A percentile compares a stretch with the other conserved stretches of the same genome.
Evolutionary conservation across 2,888 invertebrate genomes (phyloP).

Genomic region (Macrosoma leucophasiata): DNA sequence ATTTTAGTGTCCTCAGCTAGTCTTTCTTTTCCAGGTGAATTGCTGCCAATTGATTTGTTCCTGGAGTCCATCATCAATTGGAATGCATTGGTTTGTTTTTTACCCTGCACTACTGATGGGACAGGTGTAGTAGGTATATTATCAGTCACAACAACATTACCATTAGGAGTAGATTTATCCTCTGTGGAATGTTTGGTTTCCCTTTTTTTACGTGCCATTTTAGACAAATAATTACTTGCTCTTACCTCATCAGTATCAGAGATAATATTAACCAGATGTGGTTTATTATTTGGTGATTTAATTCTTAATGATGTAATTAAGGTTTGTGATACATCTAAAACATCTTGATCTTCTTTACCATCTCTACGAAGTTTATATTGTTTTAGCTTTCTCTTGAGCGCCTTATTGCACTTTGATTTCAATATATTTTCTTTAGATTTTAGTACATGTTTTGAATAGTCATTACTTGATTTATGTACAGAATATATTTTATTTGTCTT

Average conservation of each 20-base stretch:
- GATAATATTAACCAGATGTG: slow-evolving; percentile 14
- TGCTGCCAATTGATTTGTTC: slow-evolving; percentile 78
- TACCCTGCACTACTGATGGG: slow-evolving; percentile 36
- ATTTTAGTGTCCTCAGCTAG: slow-evolving; percentile 33
- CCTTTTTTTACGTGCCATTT: too few relatives aligned
- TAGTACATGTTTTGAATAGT: slow-evolving; percentile 31
- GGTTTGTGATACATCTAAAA: slow-evolving; percentile 55
- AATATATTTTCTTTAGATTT: slow-evolving; percentile 44
- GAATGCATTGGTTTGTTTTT: slow-evolving; percentile 74
- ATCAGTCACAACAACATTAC: too few relatives aligned
- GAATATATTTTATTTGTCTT: slow-evolving; percentile 17
- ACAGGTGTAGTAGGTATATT: too few relatives aligned
- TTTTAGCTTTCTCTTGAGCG: slow-evolving; percentile 53
- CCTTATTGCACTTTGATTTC: slow-evolving; percentile 44
- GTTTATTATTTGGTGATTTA: slow-evolving; percentile 42
- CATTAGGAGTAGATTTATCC: too few relatives aligned
- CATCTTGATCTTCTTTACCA: slow-evolving; percentile 61
- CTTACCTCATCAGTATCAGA: slow-evolving; percentile 30
- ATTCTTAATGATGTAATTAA: slow-evolving; percentile 46
- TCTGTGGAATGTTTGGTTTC: too few relatives aligned
- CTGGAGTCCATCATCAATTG: slow-evolving; percentile 80
- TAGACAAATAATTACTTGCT: slow-evolving; percentile 53
- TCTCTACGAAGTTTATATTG: slow-evolving; percentile 59
- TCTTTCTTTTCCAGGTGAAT: slow-evolving; percentile 77
- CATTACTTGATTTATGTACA: slow-evolving; percentile 24